phyloP scores from a whole-genome alignment of 2,113 vertebrate genomes.

The Lepus europaeus region DNA sequence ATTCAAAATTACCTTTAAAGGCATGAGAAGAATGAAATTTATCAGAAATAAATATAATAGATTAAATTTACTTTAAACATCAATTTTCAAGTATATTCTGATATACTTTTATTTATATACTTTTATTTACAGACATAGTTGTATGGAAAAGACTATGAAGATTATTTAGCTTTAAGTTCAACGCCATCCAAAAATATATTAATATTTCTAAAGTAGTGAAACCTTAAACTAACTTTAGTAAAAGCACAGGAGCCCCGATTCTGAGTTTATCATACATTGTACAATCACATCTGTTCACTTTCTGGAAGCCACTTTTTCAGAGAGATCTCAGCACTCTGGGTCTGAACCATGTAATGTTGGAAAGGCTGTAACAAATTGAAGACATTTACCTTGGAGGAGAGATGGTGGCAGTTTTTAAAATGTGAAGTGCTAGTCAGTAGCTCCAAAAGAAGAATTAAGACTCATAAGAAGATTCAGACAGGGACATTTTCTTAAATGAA shows the following conservation, averaged over 20 bases:
- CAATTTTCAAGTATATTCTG: background rate
- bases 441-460: background rate
- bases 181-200: background rate
- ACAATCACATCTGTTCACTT: background rate
- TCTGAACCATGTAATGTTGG: background rate
- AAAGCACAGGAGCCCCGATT: background rate
- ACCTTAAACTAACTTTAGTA: background rate
- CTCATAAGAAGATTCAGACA: background rate
- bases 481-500: background rate
- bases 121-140: background rate
- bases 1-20: background rate
- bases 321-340: background rate
- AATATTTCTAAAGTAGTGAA: background rate
- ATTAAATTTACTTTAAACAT: background rate
- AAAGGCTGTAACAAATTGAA: background rate
- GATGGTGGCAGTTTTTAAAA: background rate
- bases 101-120: background rate
- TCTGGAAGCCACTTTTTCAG: slow-evolving; percentile 19
- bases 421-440: background rate
- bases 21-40: slow-evolving; percentile 35
- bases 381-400: background rate
- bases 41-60: background rate
- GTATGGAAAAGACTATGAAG: background rate
- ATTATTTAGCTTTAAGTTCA: background rate
- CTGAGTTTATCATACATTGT: background rate